Conservation (phyloP, 2,113 vertebrate species). For the Turnix velox region DNA sequence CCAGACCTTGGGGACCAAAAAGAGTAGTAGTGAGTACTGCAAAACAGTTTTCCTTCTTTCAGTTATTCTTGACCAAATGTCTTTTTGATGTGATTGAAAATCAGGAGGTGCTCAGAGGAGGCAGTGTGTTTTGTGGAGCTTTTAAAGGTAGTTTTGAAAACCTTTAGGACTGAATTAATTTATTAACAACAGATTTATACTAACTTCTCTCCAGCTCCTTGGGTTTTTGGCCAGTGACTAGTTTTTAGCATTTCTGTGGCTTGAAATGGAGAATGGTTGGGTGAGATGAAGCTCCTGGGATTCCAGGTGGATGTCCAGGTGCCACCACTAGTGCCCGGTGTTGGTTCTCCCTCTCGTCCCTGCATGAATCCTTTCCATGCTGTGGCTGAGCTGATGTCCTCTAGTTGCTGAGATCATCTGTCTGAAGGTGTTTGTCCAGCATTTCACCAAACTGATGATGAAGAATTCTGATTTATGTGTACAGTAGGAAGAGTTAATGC, state of each 20-base stretch:
- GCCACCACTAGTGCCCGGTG: neutral
- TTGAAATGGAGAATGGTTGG: neutral
- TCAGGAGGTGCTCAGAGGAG: neutral
- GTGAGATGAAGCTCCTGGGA: neutral
- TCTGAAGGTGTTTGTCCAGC: neutral
- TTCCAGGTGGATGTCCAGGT: neutral
- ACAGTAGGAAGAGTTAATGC: neutral
- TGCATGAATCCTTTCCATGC: conserved; percentile 6
- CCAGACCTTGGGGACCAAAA: conserved; percentile 84
- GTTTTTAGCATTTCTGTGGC: neutral
- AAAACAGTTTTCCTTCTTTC: neutral
- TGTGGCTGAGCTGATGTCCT: neutral
- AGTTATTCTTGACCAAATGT: neutral
- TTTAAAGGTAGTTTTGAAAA: neutral
- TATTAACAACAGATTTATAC: neutral
- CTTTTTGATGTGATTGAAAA: neutral
- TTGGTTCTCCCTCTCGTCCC: neutral
- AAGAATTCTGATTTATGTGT: neutral
- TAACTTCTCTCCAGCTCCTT: neutral
- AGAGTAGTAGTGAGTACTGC: conserved; percentile 91
- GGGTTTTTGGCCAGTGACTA: neutral
- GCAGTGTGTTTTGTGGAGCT: neutral
- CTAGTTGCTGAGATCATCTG: neutral
- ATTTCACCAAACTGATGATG: rapidly evolving
- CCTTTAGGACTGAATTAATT: neutral